phyloP scores from a whole-genome alignment of 2,113 vertebrate genomes.

The Pelmatolapia mariae region DNA sequence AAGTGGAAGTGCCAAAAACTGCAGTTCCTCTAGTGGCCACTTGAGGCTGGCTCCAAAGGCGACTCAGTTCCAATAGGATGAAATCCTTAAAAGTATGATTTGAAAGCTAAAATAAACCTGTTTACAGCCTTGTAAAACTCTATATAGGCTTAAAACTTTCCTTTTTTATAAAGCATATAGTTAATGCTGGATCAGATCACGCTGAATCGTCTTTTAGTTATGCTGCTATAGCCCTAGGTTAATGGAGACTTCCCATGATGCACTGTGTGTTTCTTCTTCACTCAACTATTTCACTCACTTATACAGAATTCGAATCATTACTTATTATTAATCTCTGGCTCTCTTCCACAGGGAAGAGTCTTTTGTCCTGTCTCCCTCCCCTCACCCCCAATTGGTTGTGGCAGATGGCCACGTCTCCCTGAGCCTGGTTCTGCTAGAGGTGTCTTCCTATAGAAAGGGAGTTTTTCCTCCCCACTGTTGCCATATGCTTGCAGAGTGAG shows the following conservation, averaged over 20 bases:
- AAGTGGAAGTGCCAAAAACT: background rate
- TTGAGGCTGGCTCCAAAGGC: background rate
- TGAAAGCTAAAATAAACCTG: background rate
- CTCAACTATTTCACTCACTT: background rate
- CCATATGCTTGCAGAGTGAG: no score
- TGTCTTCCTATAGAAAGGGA: rapidly evolving
- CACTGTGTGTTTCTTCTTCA: background rate
- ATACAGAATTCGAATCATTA: background rate
- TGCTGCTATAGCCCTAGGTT: background rate
- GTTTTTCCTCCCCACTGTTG: no score
- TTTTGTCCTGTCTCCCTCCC: rapidly evolving
- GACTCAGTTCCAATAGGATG: background rate
- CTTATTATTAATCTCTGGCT: background rate
- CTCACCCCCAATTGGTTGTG: background rate
- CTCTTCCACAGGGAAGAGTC: background rate
- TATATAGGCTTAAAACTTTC: background rate
- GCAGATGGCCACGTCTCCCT: background rate
- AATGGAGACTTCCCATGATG: background rate
- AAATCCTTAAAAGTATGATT: background rate
- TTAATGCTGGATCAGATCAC: background rate
- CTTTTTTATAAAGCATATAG: background rate
- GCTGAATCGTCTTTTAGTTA: background rate
- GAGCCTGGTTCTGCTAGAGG: background rate
- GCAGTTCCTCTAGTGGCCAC: background rate
- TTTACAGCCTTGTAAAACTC: background rate